Conservation (phyloP, 2,888 invertebrate genomes). For the Meteorus colon region DNA sequence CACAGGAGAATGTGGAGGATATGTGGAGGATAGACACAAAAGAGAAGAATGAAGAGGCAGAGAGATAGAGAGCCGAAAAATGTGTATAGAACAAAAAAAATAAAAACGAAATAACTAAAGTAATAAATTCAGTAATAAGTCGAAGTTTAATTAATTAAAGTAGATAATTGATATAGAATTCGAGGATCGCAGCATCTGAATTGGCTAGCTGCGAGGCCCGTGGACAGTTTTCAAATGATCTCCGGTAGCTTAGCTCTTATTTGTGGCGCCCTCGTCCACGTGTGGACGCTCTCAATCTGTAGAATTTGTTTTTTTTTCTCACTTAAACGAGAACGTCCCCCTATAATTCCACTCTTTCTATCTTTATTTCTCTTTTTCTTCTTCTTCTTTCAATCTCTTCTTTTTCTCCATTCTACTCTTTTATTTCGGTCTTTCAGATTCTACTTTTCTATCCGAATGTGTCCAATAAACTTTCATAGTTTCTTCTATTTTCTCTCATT, state of each 20-base stretch:
- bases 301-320: slow-evolving; percentile 45
- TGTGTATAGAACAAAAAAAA: slow-evolving; percentile 52
- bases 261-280: slow-evolving; percentile 64
- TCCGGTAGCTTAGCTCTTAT: slow-evolving; percentile 73
- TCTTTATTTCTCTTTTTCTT: slow-evolving; percentile 38
- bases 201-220: slow-evolving; percentile 72
- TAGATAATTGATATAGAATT: slow-evolving; percentile 70
- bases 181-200: slow-evolving; percentile 72
- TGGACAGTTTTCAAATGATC: slow-evolving; percentile 74
- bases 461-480: slow-evolving; percentile 35
- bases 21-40: slow-evolving; percentile 37
- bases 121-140: slow-evolving; percentile 65
- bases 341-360: slow-evolving; percentile 20
- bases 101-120: slow-evolving; percentile 53
- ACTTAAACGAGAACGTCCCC: slow-evolving; percentile 22
- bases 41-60: slow-evolving; percentile 41
- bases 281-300: slow-evolving; percentile 56
- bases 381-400: slow-evolving; percentile 15
- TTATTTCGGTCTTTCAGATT: not conserved
- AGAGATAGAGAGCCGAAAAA: slow-evolving; percentile 54
- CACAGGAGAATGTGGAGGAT: slow-evolving; percentile 39
- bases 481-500: slow-evolving; percentile 19
- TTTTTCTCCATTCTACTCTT: not conserved
- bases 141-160: slow-evolving; percentile 69
- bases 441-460: not conserved